Conservation (phyloP, 2,113 vertebrate genomes). For the Cynoglossus semilaevis region DNA sequence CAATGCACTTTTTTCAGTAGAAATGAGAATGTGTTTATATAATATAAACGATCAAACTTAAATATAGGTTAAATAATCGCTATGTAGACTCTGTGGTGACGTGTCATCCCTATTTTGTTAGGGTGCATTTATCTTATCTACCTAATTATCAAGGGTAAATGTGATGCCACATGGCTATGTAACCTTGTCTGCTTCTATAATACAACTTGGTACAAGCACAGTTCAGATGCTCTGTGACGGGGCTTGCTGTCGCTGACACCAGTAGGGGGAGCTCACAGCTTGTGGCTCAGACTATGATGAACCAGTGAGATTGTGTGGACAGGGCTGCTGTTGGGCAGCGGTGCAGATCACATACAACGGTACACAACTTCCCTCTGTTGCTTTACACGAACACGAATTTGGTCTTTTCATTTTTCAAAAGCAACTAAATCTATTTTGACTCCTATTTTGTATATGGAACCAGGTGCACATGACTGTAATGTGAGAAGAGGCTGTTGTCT, state of each 20-base stretch:
- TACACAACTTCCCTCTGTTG: conserved; percentile 8
- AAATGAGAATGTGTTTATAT: too few species aligned
- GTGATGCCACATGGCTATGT: background rate
- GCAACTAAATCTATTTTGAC: background rate
- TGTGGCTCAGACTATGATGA: conserved; percentile 45
- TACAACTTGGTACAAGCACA: background rate
- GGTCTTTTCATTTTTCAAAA: too few species aligned
- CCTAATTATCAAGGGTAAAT: too few species aligned
- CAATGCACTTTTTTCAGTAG: too few species aligned
- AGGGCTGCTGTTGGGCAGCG: conserved; percentile 42
- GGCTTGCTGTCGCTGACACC: conserved; percentile 42
- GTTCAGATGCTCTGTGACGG: background rate
- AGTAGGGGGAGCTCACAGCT: conserved; percentile 89
- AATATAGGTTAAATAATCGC: too few species aligned
- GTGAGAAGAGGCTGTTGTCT: conserved; percentile 17
- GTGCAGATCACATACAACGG: conserved; percentile 20
- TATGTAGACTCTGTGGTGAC: background rate
- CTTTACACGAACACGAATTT: too few species aligned
- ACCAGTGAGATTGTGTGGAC: background rate
- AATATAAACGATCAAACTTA: too few species aligned
- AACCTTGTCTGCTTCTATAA: background rate
- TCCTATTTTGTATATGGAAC: background rate
- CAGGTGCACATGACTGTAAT: conserved; percentile 6
- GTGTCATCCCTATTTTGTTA: background rate
- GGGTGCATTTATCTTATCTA: too few species aligned